Percentiles rank a stretch among this genome's conserved stretches.
These are phyloP conservation scores for Atherinosoma microstoma DNA, from an alignment of 2,797 vertebrate genomes.

Conservation along the genomic window DNA sequence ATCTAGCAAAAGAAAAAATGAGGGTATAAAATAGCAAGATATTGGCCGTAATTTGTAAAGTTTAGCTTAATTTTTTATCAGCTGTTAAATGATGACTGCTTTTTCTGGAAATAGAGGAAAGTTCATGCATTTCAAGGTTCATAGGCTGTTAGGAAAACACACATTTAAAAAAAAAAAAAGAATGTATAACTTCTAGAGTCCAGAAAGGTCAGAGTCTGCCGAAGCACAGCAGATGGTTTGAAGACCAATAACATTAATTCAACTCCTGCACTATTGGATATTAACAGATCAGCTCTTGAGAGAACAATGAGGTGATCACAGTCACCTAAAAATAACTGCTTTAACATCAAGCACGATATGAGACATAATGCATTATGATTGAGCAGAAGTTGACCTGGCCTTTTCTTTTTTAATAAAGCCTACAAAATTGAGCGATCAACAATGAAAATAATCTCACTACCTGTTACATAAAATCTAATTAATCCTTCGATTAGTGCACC, in stretches of 20 bases:
- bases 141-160: slow-evolving; percentile 56
- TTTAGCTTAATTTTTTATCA: background rate
- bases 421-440: background rate
- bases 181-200: slow-evolving; percentile 61
- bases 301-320: background rate
- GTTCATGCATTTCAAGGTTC: slow-evolving; percentile 68
- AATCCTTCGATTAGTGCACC: background rate
- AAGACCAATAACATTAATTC: slow-evolving; percentile 21
- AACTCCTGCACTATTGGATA: slow-evolving; percentile 1
- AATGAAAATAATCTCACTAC: background rate
- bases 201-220: slow-evolving; percentile 55
- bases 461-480: background rate
- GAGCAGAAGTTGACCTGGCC: background rate
- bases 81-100: slow-evolving; percentile 42
- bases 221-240: slow-evolving; percentile 3
- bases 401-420: background rate
- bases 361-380: background rate
- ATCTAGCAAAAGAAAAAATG: background rate
- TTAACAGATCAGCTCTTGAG: slow-evolving; percentile 3
- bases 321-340: slow-evolving; percentile 13
- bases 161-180: slow-evolving; percentile 41
- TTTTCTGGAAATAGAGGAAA: slow-evolving; percentile 74
- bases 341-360: background rate
- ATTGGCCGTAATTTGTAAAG: background rate
- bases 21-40: background rate